Conservation (phyloP, 2,113 vertebrate species). For the Macquaria australasica region DNA sequence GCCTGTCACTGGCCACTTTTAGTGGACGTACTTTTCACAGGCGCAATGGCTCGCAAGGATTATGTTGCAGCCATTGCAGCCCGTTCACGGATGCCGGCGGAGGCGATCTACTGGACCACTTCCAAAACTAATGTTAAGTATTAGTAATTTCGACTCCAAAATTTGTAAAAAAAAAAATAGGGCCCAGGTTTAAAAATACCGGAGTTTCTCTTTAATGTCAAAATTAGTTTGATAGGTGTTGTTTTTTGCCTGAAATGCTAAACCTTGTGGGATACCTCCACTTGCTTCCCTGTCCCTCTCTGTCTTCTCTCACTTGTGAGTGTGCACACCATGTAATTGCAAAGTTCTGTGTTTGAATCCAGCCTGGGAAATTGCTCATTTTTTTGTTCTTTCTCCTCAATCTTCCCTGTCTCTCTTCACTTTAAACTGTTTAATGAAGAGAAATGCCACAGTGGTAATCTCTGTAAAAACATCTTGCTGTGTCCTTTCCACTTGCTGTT, state of each 20-base stretch:
- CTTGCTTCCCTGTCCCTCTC: background rate
- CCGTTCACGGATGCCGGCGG: too few relatives aligned
- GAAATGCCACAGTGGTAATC: conserved; percentile 29
- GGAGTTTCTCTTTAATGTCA: background rate
- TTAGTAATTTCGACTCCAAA: too few relatives aligned
- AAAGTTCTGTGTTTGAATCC: conserved; percentile 3
- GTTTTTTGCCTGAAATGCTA: background rate
- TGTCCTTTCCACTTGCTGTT: conserved; percentile 23
- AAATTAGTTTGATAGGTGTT: background rate
- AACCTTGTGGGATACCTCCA: background rate
- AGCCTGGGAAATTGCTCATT: conserved; percentile 7
- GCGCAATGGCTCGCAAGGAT: too few relatives aligned
- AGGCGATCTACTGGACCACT: too few relatives aligned
- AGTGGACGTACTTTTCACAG: too few relatives aligned
- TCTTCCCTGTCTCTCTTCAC: background rate
- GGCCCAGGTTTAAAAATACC: too few relatives aligned
- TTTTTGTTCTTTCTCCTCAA: background rate
- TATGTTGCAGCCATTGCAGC: too few relatives aligned
- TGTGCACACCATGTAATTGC: background rate
- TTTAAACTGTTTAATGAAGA: conserved; percentile 23
- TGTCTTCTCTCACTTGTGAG: background rate
- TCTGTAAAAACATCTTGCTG: conserved; percentile 14
- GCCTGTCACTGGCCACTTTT: too few relatives aligned
- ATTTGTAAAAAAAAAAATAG: too few relatives aligned
- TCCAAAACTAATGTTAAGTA: too few relatives aligned